Conservation (phyloP, 2,888 invertebrate species). For the Hesperia comma region DNA sequence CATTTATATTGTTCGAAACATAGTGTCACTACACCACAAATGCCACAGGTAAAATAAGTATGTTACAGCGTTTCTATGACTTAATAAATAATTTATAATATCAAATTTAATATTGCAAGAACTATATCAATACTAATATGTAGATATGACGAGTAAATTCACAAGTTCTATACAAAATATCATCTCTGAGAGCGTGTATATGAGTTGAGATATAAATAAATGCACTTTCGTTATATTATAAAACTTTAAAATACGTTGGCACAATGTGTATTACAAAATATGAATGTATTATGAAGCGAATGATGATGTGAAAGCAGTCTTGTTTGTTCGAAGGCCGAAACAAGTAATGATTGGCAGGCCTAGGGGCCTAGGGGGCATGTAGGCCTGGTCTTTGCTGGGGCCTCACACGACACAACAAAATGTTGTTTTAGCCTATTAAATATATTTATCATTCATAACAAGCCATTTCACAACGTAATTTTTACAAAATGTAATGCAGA, state of each 20-base stretch:
- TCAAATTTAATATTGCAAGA: constrained; percentile 15
- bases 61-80: too few relatives aligned
- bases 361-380: not conserved
- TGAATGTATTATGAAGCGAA: constrained; percentile 46
- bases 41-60: too few relatives aligned
- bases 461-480: too few relatives aligned
- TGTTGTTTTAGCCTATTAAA: too few relatives aligned
- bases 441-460: too few relatives aligned
- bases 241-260: constrained; percentile 50
- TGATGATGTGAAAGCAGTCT: constrained; percentile 46
- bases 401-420: too few relatives aligned
- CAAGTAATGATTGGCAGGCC: constrained; percentile 40
- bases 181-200: constrained; percentile 33
- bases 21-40: too few relatives aligned
- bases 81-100: too few relatives aligned
- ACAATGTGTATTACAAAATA: constrained; percentile 40
- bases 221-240: constrained; percentile 48
- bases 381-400: too few relatives aligned
- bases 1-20: too few relatives aligned
- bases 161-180: constrained; percentile 32
- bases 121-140: constrained; percentile 12
- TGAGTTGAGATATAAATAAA: constrained; percentile 45
- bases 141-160: constrained; percentile 30
- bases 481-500: too few relatives aligned
- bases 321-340: constrained; percentile 55